Evolutionary conservation across 2,888 invertebrate species (phyloP), one percentile per base, ranked within the genome.

Genomic region (Thumatha senex): DNA sequence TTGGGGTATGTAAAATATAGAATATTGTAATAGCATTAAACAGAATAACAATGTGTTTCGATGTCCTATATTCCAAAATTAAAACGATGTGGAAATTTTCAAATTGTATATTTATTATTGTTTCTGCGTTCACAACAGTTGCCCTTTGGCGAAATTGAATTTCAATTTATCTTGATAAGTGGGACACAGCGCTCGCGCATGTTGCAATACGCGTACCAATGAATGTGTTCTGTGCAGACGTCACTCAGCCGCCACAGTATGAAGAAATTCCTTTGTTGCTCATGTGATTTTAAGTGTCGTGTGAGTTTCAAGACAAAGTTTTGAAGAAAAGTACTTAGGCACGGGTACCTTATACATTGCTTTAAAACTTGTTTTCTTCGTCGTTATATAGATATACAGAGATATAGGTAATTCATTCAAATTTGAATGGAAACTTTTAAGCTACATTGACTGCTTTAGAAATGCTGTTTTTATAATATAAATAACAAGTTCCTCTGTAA

Each of bases 61-160:
- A 13, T 12, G 34, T 12, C 34, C 34, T 13, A 44, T 11, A 15
- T 24, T 36, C 5, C 9, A 14, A 30, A 14, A 30, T 36, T 5
- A 34, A 15, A 38, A 38, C 24, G 7, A 7, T 40, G 48, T 50
- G 34, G 40, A 52, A 56, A 56, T 58, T 38, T 48, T 58, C 40
- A 46, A 61, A 56, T 52, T 53, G 57, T 69, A 71, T 68, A 72
- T 70, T 76, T 69, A 72, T 70, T 77, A 82, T 82, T 82, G 66
- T 61, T 42, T 67, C 57, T 68, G 74, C 61, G 71, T 74, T 68
- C 70, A 74, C 77, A 72, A 78, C 74, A 73, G 75, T 76, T 84
- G 85, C 84, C 86, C 85, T 88, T 88, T 84, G 83, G 84, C 83
- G 82, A 88, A 87, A 88, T 87, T 85, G 84, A 86, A 86, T 84